Evolutionary conservation across 2,797 vertebrate species (phyloP).

Genomic region (Callimico goeldii): DNA sequence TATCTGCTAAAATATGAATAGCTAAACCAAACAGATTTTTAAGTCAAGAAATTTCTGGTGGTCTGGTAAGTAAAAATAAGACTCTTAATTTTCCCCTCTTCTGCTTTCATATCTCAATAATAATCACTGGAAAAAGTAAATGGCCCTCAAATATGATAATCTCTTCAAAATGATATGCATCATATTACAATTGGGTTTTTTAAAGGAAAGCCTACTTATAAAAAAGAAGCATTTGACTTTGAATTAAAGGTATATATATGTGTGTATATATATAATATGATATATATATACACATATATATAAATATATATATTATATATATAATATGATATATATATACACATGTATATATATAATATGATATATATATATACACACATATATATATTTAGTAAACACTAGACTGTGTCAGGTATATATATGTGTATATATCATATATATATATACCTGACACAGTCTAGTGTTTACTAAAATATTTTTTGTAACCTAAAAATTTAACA

Average conservation of each 20-base stretch:
- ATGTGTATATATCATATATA: background rate
- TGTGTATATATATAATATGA: background rate
- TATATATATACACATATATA: too few relatives aligned
- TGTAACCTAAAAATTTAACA: background rate
- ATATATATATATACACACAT: too few relatives aligned
- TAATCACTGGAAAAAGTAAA: background rate
- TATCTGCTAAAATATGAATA: background rate
- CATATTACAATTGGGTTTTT: background rate
- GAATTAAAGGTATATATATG: background rate
- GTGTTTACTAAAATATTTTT: conserved; percentile 6
- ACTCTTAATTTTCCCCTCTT: background rate
- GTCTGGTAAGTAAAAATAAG: conserved; percentile 21
- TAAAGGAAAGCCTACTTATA: background rate
- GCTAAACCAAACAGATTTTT: background rate
- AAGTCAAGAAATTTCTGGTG: background rate
- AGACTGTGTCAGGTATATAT: too few relatives aligned
- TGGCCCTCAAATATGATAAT: background rate
- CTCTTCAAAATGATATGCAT: background rate
- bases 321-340: too few relatives aligned
- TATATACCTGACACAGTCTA: background rate
- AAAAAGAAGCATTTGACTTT: conserved; percentile 24
- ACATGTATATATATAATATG: too few relatives aligned
- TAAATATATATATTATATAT: accelerated
- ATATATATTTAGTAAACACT: too few relatives aligned
- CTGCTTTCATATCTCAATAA: background rate